These are phyloP conservation scores for Gallinago solitaria DNA, from an alignment of 2,797 vertebrate species.

Conservation along the genomic window DNA sequence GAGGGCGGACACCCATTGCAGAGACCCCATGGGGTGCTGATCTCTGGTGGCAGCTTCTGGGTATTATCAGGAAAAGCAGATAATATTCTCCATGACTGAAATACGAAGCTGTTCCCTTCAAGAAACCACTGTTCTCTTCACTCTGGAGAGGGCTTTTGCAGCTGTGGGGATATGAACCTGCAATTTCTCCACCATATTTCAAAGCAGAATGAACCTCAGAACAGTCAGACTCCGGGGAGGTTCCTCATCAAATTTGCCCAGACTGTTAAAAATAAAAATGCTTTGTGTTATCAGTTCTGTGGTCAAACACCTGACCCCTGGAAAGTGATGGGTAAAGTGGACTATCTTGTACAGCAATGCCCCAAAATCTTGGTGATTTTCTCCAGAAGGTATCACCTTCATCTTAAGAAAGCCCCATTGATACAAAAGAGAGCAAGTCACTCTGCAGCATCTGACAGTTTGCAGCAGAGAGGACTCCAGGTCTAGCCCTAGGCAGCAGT, in stretches of 20 bases:
- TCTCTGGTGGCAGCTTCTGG: background rate
- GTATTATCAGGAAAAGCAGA: background rate
- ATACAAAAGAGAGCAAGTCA: background rate
- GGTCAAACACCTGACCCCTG: background rate
- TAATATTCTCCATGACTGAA: background rate
- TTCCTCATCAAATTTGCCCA: background rate
- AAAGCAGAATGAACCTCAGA: background rate
- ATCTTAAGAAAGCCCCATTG: background rate
- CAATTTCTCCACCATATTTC: background rate
- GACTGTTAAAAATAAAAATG: background rate
- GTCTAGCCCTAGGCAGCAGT: background rate
- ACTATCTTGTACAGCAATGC: background rate
- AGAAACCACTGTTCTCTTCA: background rate
- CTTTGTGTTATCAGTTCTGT: background rate
- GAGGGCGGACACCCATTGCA: background rate
- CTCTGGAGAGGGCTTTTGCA: background rate
- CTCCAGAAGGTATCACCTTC: background rate
- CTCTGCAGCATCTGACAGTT: background rate
- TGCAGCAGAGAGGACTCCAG: background rate
- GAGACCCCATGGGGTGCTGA: background rate
- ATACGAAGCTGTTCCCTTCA: background rate
- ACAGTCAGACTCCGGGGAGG: background rate
- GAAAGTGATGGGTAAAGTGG: background rate
- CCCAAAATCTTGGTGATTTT: background rate
- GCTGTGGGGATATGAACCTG: background rate